Evolutionary conservation across 2,113 vertebrate genomes (phyloP).

Genomic region (Hemichromis elongatus): DNA sequence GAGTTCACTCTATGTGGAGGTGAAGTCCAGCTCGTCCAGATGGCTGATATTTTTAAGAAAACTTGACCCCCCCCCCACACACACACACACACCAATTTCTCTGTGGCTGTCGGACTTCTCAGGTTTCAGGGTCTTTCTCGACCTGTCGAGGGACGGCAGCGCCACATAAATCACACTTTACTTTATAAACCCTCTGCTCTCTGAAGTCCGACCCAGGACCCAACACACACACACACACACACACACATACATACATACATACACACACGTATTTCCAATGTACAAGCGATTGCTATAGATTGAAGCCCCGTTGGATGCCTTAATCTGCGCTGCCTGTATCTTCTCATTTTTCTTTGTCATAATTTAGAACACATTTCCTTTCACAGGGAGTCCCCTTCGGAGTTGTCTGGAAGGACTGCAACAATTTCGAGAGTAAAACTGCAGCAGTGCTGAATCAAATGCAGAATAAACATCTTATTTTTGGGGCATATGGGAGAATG

Average conservation of each 20-base stretch:
- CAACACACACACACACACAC: background rate
- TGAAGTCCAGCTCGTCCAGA: conserved; percentile 15
- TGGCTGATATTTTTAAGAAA: conserved; percentile 64
- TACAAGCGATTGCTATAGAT: background rate
- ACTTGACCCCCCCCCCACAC: conserved; percentile 25
- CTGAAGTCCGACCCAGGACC: conserved; percentile 23
- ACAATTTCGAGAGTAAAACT: background rate
- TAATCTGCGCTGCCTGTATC: conserved; percentile 2
- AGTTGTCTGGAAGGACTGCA: background rate
- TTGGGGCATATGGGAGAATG: background rate
- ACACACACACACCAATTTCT: too few species aligned
- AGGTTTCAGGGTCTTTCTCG: conserved; percentile 76
- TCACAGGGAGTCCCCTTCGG: background rate
- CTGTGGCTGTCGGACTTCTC: conserved; percentile 55
- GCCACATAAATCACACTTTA: conserved; percentile 80
- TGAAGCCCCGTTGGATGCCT: background rate
- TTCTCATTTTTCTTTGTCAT: conserved; percentile 13
- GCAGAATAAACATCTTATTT: background rate
- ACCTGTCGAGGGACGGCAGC: conserved; percentile 65
- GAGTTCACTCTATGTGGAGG: background rate
- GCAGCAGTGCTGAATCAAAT: background rate
- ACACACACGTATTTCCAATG: background rate
- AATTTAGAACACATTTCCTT: conserved; percentile 2
- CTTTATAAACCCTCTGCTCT: conserved; percentile 64
- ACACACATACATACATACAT: too few species aligned